phyloP scores from a whole-genome alignment of 2,113 vertebrate species.

The Pitta sordida region DNA sequence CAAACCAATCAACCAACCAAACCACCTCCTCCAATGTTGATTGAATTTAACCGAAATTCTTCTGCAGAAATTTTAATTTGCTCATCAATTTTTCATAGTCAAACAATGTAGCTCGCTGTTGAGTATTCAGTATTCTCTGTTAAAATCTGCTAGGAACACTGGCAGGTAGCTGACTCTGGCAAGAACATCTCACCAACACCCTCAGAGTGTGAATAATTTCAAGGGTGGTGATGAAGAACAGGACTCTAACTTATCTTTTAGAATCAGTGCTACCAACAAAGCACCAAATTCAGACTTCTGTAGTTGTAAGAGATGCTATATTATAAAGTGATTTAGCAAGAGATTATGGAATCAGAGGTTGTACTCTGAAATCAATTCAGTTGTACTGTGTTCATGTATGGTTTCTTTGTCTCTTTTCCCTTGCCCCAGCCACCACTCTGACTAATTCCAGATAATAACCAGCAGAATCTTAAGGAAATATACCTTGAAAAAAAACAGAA shows the following conservation, averaged over 20 bases:
- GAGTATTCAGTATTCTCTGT: not conserved
- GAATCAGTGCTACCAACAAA: not conserved
- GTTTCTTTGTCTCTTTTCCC: not conserved
- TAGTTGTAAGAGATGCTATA: not conserved
- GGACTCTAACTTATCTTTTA: not conserved
- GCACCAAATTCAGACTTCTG: not conserved
- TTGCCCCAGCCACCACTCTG: not conserved
- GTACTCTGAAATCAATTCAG: not conserved
- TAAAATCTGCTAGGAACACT: not conserved
- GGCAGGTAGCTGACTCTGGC: not conserved
- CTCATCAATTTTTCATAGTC: conserved; percentile 15
- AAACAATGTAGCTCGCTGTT: conserved; percentile 23
- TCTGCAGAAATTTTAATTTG: not conserved
- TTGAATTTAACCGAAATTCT: not conserved
- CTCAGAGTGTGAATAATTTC: not conserved
- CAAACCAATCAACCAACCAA: not conserved
- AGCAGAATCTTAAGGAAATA: not conserved
- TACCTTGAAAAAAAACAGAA: not conserved
- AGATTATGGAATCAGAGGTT: not conserved
- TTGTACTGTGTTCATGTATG: not conserved
- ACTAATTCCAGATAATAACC: not conserved
- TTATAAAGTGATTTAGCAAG: not conserved
- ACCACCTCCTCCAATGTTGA: not conserved
- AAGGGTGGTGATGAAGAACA: not conserved
- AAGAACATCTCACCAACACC: not conserved